Base-by-base conservation (phyloP, 2,113 vertebrate genomes). In the Eurystomus gularis region DNA sequence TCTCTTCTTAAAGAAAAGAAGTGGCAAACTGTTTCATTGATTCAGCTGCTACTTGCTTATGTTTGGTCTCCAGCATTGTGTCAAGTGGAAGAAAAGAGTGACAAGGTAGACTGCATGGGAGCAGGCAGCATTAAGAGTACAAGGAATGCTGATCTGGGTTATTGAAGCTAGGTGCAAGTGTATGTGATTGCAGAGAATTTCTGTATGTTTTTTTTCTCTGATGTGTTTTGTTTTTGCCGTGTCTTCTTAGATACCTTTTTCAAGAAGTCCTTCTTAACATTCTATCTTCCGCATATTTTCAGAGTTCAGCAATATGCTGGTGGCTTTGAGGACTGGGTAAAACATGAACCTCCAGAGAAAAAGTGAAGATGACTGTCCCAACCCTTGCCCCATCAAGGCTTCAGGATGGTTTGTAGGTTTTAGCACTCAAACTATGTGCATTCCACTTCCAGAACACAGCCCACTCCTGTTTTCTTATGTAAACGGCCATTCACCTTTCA, bases 261-360 rank as follows among this genome's bases (percentile, higher is more conserved):
- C n/a, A 73, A 11, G 46, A 44, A 37, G 31, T 82, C 82, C 44
- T n/a, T 90, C 13, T 62, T n/a, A 85, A 61, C 8, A 17, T 28
- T 70, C 7, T 42, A 39, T 92, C 40, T 85, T 66, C 48, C 96
- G 21, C 57, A 5, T 92, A 13, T 68, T 98, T 98, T 94, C 97
- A 99, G 99, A 82, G 98, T 93, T 96, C 98, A 98, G 86, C 97
- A 99, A 75, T 99, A 98, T 89, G 96, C 97, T 28, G 99, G 99
- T 86, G 99, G 99, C 97, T 99, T 99, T 98, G 96, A 99, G 23
- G 99, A 99, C 51, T 99, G 99, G 99, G 79, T 95, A 69, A 97
- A 98, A 70, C 97, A 97, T 91, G 99, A 99, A 97, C 93, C 97
- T 79, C 66, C 98, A 86, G 92, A 97, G 77, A 96, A 95, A 95